Evolutionary conservation across 2,113 vertebrate species (phyloP).

Genomic region (Chunga burmeisteri): DNA sequence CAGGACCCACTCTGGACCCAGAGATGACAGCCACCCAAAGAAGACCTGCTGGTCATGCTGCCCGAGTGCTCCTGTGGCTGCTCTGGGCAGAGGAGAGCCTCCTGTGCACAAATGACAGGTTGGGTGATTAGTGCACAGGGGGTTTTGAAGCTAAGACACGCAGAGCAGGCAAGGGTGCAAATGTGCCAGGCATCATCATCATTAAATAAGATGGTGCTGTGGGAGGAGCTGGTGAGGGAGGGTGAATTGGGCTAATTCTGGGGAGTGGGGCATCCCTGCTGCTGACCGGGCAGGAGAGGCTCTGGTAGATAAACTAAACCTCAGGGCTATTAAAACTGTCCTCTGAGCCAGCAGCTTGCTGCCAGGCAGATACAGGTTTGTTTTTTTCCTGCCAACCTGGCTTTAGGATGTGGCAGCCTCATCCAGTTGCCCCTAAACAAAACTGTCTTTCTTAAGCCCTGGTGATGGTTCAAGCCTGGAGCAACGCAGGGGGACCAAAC

Average conservation of each 20-base stretch:
- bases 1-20: background rate
- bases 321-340: background rate
- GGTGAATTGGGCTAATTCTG: background rate
- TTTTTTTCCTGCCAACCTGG: background rate
- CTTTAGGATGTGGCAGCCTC: background rate
- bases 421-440: background rate
- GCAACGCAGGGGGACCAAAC: accelerated
- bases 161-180: background rate
- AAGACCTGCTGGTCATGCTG: background rate
- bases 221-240: background rate
- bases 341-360: background rate
- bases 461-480: background rate
- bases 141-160: background rate
- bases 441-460: background rate
- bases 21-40: background rate
- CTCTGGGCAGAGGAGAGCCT: background rate
- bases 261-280: background rate
- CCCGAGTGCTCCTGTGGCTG: background rate
- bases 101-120: background rate
- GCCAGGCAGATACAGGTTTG: background rate
- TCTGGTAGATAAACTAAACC: background rate
- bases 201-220: background rate
- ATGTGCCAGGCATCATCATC: background rate
- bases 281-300: background rate
- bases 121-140: background rate